Evolutionary conservation across 2,797 vertebrate species (phyloP), one percentile per base, ranked within the genome.

Genomic region (Scolopax rusticola): DNA sequence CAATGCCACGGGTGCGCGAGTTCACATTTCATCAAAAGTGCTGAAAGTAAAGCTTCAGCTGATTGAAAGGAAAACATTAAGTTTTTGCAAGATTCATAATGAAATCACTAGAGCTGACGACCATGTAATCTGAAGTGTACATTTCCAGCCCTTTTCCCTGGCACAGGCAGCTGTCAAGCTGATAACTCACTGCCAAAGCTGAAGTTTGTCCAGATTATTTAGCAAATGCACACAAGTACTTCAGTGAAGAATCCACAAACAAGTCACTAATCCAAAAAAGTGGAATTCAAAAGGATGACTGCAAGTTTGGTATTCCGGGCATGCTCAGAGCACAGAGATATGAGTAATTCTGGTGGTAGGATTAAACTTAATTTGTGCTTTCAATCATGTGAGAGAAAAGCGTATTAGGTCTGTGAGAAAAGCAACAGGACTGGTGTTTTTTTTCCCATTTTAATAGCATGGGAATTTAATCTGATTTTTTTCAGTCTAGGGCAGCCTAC

Each of bases 191-290:
- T 80, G 84, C 87, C 88, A 87, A 63, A 84, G 48, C 67, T 85
- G 23, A 92, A 63, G 56, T 89, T 93, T 85, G 84, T 74, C 71
- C 90, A 87, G 87, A 87, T 92, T 90, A 94, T 94, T 96, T 83
- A 93, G 47, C 86, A 90, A 92, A 94, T 79, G 70, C 65, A 81
- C 54, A 20, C 47, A 19, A 90, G 56, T 45, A n/a, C 48, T 74
- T 84, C 32, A 61, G 75, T 15, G 80, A 64, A 70, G 25, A 90
- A 85, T 77, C 68, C 78, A 82, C 86, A 89, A 92, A 93, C 71
- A 92, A 91, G 64, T 25, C 68, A 74, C 81, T 93, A 87, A 95
- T 77, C 64, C 68, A 71, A 48, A 75, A 57, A 59, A 74, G 27
- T 45, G n/a, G 63, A 82, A 91, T 79, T 87, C 61, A 17, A 33